A percentile compares a stretch with the other conserved stretches of the same genome.
phyloP scores from a whole-genome alignment of 2,888 invertebrate genomes.

The Ceraclea dissimilis region DNA sequence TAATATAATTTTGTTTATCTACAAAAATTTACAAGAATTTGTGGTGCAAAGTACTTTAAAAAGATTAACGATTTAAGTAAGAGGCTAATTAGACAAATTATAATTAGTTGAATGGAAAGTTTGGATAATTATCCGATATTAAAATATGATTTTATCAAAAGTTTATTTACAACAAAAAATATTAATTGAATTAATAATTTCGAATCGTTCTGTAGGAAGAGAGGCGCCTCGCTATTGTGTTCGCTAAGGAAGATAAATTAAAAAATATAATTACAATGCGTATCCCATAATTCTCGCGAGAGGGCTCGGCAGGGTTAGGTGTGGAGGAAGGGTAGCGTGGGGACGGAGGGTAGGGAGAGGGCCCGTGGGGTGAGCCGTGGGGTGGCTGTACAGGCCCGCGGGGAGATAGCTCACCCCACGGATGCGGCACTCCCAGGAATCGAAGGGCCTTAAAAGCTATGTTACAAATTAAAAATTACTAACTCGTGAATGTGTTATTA shows the following conservation, averaged over 20 bases:
- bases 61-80: too few relatives aligned
- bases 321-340: slow-evolving; percentile 29
- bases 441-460: slow-evolving; percentile 23
- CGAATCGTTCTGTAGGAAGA: slow-evolving; percentile 33
- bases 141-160: too few relatives aligned
- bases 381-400: slow-evolving; percentile 8
- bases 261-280: slow-evolving; percentile 64
- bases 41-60: too few relatives aligned
- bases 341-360: slow-evolving; percentile 29
- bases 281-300: slow-evolving; percentile 51
- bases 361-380: slow-evolving; percentile 19
- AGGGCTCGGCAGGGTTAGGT: slow-evolving; percentile 34
- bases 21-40: too few relatives aligned
- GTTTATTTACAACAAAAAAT: background rate
- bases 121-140: too few relatives aligned
- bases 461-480: slow-evolving; percentile 21
- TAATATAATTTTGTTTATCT: too few relatives aligned
- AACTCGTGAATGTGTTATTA: slow-evolving; percentile 7
- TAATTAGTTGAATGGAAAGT: background rate
- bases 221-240: slow-evolving; percentile 51
- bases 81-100: too few relatives aligned
- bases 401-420: slow-evolving; percentile 31
- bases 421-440: slow-evolving; percentile 24
- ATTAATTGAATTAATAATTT: slow-evolving; percentile 10
- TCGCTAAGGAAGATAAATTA: slow-evolving; percentile 64